phyloP scores from a whole-genome alignment of 2,888 invertebrate species.

The Bruchidius siliquastri region DNA sequence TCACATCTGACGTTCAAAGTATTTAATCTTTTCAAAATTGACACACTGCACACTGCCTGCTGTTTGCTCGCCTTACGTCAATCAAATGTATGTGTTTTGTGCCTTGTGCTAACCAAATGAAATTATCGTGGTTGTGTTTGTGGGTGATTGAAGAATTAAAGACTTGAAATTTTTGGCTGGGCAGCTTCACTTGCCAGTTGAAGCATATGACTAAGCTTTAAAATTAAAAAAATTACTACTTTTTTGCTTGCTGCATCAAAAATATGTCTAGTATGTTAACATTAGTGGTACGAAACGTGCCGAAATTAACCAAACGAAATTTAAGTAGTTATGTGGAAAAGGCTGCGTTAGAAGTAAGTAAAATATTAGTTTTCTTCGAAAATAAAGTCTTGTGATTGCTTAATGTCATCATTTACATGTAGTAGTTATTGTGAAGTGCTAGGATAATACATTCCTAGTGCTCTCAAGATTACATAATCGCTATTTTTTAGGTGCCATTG shows the following conservation, averaged over 20 bases:
- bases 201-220: constrained; percentile 20
- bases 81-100: no score
- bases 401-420: not conserved
- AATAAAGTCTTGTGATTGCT: not conserved
- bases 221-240: not conserved
- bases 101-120: no score
- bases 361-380: not conserved
- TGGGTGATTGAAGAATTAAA: not conserved
- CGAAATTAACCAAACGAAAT: constrained; percentile 40
- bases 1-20: no score
- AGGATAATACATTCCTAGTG: not conserved
- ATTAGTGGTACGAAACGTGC: constrained; percentile 48
- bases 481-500: constrained; percentile 16
- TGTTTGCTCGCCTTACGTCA: no score
- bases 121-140: not conserved
- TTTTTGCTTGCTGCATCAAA: not conserved
- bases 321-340: constrained; percentile 37
- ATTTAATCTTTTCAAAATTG: no score
- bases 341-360: constrained; percentile 37
- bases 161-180: not conserved
- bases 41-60: no score
- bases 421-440: not conserved
- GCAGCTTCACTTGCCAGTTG: constrained; percentile 7
- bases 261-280: constrained; percentile 45
- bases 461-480: constrained; percentile 19